A percentile compares a stretch with the other conserved stretches of the same genome.
Conservation (phyloP, 1,140 invertebrate genomes). For the Lerema accius region DNA sequence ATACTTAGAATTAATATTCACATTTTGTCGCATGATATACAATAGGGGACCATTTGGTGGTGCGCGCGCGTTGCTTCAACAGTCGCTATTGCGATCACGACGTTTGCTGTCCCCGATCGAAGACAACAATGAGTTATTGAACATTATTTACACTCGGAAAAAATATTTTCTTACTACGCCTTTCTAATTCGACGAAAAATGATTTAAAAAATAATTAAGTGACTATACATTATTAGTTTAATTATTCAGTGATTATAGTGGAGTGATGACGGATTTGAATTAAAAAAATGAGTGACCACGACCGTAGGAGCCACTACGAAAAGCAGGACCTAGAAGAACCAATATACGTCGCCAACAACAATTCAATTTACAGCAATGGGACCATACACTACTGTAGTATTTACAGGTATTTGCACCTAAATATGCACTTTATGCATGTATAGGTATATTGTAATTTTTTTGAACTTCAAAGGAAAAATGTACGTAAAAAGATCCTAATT, state of each 20-base stretch:
- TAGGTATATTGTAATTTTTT: no score
- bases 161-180: slow-evolving; percentile 38
- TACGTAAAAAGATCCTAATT: no score
- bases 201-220: slow-evolving; percentile 1
- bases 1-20: slow-evolving; percentile 72
- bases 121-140: slow-evolving; percentile 70
- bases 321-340: slow-evolving; percentile 61
- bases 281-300: slow-evolving; percentile 70
- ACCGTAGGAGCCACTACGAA: slow-evolving; percentile 61
- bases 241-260: slow-evolving; percentile 17
- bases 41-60: slow-evolving; percentile 57
- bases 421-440: no score
- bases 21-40: slow-evolving; percentile 62
- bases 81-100: slow-evolving; percentile 64
- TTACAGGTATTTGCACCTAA: slow-evolving; percentile 71
- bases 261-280: slow-evolving; percentile 38
- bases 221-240: neutral
- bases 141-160: slow-evolving; percentile 56
- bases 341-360: slow-evolving; percentile 70
- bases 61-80: slow-evolving; percentile 52
- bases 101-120: slow-evolving; percentile 72
- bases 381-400: slow-evolving; percentile 80
- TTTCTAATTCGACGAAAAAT: slow-evolving; percentile 24
- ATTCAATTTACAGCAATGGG: slow-evolving; percentile 78
- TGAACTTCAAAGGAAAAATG: no score